Evolutionary conservation across 2,113 vertebrate genomes (phyloP).

Genomic region (Pluvianellus socialis): DNA sequence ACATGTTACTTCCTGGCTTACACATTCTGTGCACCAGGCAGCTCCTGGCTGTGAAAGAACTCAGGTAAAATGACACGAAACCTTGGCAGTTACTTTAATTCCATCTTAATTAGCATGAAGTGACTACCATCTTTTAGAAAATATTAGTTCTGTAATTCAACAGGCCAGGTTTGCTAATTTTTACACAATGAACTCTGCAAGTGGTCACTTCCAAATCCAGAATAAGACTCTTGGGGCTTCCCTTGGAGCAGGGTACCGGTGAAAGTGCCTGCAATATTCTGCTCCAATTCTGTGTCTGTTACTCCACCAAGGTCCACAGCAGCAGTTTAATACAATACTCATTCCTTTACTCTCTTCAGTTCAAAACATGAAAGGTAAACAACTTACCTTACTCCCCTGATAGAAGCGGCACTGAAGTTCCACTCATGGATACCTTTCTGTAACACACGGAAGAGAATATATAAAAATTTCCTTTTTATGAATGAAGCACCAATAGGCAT

Average conservation of each 20-base stretch:
- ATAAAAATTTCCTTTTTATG: neutral
- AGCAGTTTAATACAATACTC: neutral
- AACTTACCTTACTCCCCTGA: conserved; percentile 87
- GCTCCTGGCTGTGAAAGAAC: neutral
- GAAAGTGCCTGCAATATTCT: neutral
- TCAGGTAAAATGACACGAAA: neutral
- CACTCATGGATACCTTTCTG: conserved; percentile 95
- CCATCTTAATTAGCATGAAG: neutral
- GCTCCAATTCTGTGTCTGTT: neutral
- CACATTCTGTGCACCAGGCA: neutral
- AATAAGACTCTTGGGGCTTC: neutral
- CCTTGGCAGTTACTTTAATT: neutral
- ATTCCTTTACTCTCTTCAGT: neutral
- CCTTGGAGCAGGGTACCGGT: neutral
- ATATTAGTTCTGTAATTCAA: neutral
- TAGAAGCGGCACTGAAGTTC: conserved; percentile 90
- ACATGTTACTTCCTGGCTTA: neutral
- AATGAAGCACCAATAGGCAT: neutral
- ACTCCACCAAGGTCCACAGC: neutral
- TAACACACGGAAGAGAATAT: conserved; percentile 35
- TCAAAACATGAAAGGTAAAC: neutral
- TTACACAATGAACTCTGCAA: neutral
- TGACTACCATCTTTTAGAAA: neutral
- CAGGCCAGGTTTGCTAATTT: neutral
- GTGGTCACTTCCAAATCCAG: neutral